Evolutionary conservation across 2,888 invertebrate genomes (phyloP), one percentile per base, ranked within the genome.

Genomic region (Agrotis exclamationis): DNA sequence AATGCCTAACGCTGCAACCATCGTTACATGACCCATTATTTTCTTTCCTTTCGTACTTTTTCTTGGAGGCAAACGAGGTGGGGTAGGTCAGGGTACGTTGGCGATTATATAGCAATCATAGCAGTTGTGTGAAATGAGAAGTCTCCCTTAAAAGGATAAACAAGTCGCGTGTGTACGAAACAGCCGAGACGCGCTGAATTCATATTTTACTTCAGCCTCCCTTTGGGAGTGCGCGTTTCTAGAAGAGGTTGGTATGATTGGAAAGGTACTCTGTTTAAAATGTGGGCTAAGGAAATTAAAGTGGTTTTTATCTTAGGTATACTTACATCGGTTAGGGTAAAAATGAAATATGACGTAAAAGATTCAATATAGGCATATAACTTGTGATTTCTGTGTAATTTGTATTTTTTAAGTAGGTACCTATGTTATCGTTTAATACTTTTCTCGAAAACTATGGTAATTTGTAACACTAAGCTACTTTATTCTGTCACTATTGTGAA

Each of bases 131-230:
- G 92, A 92, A 95, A 95, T 95, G 95, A 94, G 94, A 92, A 93
- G 89, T 92, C 93, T 93, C 93, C 95, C 95, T 95, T 93, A 92
- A 92, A 94, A 94, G 93, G 93, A 95, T 96, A 96, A 96, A 95
- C 96, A 95, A 96, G 95, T 94, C 94, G 92, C 96, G 96, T 94
- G 95, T 96, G 96, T 93, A 91, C 89, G 91, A 86, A 96, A 96
- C 92, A 94, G 92, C 95, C 93, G 86, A 91, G 92, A 93, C 92
- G 90, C 91, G 92, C 90, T 87, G 93, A 93, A 95, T 95, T 95
- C 94, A 94, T 95, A 95, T 96, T 95, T 95, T 94, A 93, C 92
- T 92, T 86, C 85, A 77, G 89, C 88, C 90, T 91, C 92, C 92
- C 92, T 93, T 90, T 86, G 82, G 78, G 76, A 88, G 86, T 83